Percentiles rank a stretch among this genome's conserved stretches.
Evolutionary conservation across 37 sponge, comb jelly and placozoan species (phyloP).

Genomic region (Beroe ovata): DNA sequence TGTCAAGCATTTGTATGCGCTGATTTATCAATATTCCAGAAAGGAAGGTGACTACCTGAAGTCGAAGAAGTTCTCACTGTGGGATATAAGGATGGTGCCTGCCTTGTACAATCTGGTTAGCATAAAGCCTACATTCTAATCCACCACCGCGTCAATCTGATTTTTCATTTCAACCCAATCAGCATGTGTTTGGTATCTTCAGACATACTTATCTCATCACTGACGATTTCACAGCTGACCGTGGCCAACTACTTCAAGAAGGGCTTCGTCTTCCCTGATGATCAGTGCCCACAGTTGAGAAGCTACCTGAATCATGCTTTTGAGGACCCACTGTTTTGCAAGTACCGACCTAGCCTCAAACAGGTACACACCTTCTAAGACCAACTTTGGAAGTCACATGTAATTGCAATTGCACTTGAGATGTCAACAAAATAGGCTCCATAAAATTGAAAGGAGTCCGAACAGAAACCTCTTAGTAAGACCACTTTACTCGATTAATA

Average conservation of each 20-base stretch:
- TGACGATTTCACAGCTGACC: neutral
- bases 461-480: too few species aligned
- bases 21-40: neutral
- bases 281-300: conserved; percentile 24
- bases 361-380: too few species aligned
- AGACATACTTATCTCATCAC: neutral
- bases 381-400: too few species aligned
- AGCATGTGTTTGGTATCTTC: too few species aligned
- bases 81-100: conserved; percentile 65
- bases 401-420: too few species aligned
- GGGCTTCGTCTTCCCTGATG: conserved; percentile 50
- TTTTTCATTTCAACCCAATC: neutral
- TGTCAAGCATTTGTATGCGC: neutral
- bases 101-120: conserved; percentile 63
- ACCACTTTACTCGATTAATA: too few species aligned
- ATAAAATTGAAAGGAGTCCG: too few species aligned
- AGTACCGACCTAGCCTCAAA: conserved; percentile 12
- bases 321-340: conserved; percentile 27
- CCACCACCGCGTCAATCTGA: neutral
- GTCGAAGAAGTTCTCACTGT: conserved; percentile 42
- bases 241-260: conserved; percentile 56
- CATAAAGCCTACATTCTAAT: too few species aligned
- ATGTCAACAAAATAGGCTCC: too few species aligned
- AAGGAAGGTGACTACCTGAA: conserved; percentile 61
- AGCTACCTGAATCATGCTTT: conserved; percentile 57